A percentile compares a stretch with the other conserved stretches of the same genome.
phyloP scores from a whole-genome alignment of 92 coral and sea anemone species.

The Siderastrea siderea region DNA sequence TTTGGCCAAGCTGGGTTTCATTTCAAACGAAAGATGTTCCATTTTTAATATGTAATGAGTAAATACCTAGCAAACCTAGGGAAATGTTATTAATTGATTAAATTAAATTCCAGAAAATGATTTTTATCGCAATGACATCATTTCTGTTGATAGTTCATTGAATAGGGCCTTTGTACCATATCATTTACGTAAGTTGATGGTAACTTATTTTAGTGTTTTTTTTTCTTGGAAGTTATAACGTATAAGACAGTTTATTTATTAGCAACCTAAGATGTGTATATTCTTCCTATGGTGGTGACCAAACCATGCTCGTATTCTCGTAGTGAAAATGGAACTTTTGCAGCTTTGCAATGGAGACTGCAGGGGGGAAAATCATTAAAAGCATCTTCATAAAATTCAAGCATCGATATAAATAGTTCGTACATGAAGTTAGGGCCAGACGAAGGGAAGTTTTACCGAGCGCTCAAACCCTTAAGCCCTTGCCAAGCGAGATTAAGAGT shows the following conservation, averaged over 20 bases:
- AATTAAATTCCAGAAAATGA: conserved; percentile 7
- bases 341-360: not conserved
- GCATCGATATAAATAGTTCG: too few relatives aligned
- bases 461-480: too few relatives aligned
- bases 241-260: conserved; percentile 3
- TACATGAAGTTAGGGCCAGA: too few relatives aligned
- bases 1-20: not conserved
- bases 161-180: not conserved
- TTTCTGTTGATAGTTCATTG: conserved; percentile 4
- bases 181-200: not conserved
- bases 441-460: too few relatives aligned
- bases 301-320: not conserved
- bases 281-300: not conserved
- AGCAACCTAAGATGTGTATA: not conserved
- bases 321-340: not conserved
- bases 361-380: not conserved
- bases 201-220: conserved; percentile 17
- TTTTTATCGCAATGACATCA: not conserved
- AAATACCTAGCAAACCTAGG: not conserved
- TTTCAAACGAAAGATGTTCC: not conserved
- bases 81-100: not conserved
- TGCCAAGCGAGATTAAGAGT: too few relatives aligned
- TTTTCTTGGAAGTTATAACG: not conserved
- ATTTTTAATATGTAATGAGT: not conserved
- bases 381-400: too few relatives aligned